Evolutionary conservation across 2,113 vertebrate species (phyloP).

Genomic region (Myotis yumanensis): DNA sequence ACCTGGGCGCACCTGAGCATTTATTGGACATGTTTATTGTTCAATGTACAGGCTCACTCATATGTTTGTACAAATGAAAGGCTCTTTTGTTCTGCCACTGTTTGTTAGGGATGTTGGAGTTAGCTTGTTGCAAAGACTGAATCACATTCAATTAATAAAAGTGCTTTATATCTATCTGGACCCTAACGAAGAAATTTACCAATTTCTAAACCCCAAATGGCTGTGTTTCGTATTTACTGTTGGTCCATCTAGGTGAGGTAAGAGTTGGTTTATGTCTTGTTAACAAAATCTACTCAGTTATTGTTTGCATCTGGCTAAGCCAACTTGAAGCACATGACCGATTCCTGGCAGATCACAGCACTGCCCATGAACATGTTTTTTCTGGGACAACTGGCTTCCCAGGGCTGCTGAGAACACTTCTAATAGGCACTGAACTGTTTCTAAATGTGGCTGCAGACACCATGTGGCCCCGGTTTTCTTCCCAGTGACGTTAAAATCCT

Average conservation of each 20-base stretch:
- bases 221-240: fast-evolving
- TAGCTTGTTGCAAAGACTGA: not conserved
- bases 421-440: not conserved
- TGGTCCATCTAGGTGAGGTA: not conserved
- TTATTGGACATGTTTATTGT: not conserved
- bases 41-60: not conserved
- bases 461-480: not conserved
- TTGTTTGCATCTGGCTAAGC: not conserved
- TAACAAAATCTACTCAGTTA: not conserved
- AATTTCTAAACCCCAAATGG: not conserved
- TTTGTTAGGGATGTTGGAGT: not conserved
- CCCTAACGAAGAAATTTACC: not conserved
- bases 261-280: not conserved
- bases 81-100: not conserved
- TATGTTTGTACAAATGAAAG: not conserved
- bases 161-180: not conserved
- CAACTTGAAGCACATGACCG: not conserved
- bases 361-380: not conserved
- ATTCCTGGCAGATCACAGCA: not conserved
- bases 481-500: not conserved
- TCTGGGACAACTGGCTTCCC: not conserved
- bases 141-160: not conserved
- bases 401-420: not conserved
- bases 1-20: not conserved
- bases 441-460: not conserved